Base-by-base conservation (phyloP, 37 sponge, comb jelly and placozoan species). In the Haliclona indistincta region DNA sequence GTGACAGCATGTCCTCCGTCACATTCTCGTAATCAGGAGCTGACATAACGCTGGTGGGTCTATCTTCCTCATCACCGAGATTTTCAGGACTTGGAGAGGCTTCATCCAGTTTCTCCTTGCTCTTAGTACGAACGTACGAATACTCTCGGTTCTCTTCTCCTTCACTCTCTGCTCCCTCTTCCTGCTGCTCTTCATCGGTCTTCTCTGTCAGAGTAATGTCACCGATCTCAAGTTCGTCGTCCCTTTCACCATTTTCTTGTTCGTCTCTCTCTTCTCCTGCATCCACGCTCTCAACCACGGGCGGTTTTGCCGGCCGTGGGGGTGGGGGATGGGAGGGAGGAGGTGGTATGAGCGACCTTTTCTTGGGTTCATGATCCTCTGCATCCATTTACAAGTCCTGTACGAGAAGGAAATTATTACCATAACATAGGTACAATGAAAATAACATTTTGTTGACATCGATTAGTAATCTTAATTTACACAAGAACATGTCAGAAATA, bases 121-220 rank as follows among this genome's bases (percentile, higher is more conserved):
- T 10, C 15, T 37, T 2, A 1, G 10, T 8, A 4, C 58, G 17
- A 38, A 11, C 58, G 30, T 54, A 28, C 56, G 35, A 37, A 29
- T 54, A 2, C 39, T 17, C 67, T 1, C 40, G 15, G 25, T 42
- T 34, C 4, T 37, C 34, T 37, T 37, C 37, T 10, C 33, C 73
- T 35, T 32, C 56, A 34, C 73, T 26, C 45, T 52, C 34, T 30
- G 32, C 37, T 8, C 37, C 56, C 56, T 71, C 73, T 52, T 30
- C 73, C 32, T 71, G 35, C 44, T 38, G 15, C 43, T 2, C 70
- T 15, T 13, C 70, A 22, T 22, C 44, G 26, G 41, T 28, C 25
- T 37, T 20, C 32, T 44, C 23, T 13, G 25, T 44, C 8, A 20
- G 30, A 4, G 52, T 69, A 26, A 33, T 33, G 20, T 42, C 64